phyloP scores from a whole-genome alignment of 2,113 vertebrate genomes.

The Corapipo altera region DNA sequence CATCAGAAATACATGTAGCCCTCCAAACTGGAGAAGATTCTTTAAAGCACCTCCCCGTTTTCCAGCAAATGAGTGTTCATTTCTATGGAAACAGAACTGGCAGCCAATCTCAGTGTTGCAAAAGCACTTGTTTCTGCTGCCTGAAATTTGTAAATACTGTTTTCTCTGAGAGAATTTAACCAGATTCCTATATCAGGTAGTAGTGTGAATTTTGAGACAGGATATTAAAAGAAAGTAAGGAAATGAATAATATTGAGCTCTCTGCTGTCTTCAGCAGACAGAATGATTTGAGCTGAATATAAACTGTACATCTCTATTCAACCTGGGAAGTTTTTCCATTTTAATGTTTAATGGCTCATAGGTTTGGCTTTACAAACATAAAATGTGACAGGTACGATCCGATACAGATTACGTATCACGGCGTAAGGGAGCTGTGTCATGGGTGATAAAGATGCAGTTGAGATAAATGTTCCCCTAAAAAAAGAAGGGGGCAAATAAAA shows the following conservation, averaged over 20 bases:
- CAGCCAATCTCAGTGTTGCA: not conserved
- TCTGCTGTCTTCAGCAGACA: not conserved
- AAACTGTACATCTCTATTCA: not conserved
- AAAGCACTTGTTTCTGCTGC: not conserved
- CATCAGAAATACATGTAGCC: not conserved
- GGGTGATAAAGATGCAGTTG: not conserved
- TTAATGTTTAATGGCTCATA: not conserved
- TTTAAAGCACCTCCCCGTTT: not conserved
- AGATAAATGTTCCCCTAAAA: not conserved
- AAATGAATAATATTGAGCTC: not conserved
- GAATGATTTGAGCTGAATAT: not conserved
- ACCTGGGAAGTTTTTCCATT: accelerated
- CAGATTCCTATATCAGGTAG: accelerated
- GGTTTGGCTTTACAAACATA: not conserved
- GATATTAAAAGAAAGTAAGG: not conserved
- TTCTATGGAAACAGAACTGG: slow-evolving; percentile 65
- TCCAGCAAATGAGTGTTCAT: slow-evolving; percentile 31
- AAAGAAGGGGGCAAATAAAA: not conserved
- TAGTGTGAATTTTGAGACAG: not conserved
- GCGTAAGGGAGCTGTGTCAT: not conserved
- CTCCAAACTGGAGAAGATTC: not conserved
- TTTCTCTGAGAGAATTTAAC: not conserved
- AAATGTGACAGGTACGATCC: not conserved
- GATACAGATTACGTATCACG: too few species aligned
- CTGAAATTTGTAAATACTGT: slow-evolving; percentile 37